Evolutionary conservation across 2,797 vertebrate genomes (phyloP), one percentile per base, ranked within the genome.

Genomic region (Poeciliopsis gracilis): DNA sequence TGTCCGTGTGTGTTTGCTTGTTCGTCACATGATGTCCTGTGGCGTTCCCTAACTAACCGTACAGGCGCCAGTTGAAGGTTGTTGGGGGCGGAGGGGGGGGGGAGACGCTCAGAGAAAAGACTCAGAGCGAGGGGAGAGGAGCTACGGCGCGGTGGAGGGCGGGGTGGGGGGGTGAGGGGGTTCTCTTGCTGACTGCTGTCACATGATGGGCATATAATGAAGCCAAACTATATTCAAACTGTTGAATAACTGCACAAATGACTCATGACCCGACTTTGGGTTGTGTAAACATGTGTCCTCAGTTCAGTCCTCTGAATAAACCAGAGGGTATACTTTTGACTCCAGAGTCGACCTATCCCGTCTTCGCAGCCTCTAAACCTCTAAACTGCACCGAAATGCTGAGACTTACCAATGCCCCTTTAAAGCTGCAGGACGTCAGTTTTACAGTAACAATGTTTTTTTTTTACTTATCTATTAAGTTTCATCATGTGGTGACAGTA

Each of bases 11-110:
- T 89, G 89, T 93, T 91, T 94, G 91, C 93, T 94, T 91, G 91
- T 95, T 95, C 94, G 93, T 96, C 96, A 96, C 95, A 96, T 96
- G 95, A 96, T 95, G 94, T 94, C 95, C 94, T 92, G 91, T 94
- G 94, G 94, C 94, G 86, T 94, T 92, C 94, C 88, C 90, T 96
- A 94, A 96, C 95, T 94, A 95, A 96, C 94, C 94, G 85, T 96
- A 93, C 92, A 95, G 95, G 95, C 95, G 95, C 94, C 95, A 95
- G 94, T 89, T 77, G 86, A 92, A 89, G 90, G 84, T 87, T 77
- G 87, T 88, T 82, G 86, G 20, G 84, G 88, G 83, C 82, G 41
- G 41, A 1, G 86, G 78, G 46, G 86, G 91, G 90, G 83, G 77
- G 71, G 89, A 88, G 38, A 41, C 7, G 38, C 90, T 73, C 93